Evolutionary conservation across 2,113 vertebrate species (phyloP), one percentile per base, ranked within the genome.

Genomic region (Channa maculata): DNA sequence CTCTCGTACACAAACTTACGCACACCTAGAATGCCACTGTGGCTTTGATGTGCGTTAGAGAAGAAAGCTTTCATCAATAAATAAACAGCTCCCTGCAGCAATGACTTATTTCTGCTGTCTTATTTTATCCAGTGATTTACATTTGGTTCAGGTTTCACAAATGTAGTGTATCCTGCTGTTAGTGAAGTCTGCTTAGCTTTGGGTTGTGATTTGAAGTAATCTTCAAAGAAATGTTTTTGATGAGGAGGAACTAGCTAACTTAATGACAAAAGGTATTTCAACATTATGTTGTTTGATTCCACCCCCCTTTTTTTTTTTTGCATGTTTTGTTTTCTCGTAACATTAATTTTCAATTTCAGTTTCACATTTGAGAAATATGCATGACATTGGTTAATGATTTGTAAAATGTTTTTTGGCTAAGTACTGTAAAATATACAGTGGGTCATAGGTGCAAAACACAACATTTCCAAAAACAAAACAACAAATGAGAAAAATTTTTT

Each of bases 51-150:
- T 55, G 5, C n/a, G 73, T 41, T 14, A 11, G 49, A 77, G 65
- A 69, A 77, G 59, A 74, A 69, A 61, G 53, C 54, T 57, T 65
- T 61, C 54, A 77, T 85, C 68, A 80, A 85, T 80, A 85, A 85
- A 70, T 73, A 55, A 80, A 73, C 11, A 61, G 59, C 53, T 48
- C 24, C 65, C 69, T 24, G 55, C 69, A 52, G 73, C 51, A 49
- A n/a, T 10, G 39, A 75, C 53, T 12, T 67, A 66, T 72, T 43
- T 4, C 49, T 38, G 54, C 48, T n/a, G 49, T 76, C 59, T 71
- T 76, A 70, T 69, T 65, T 66, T 57, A 63, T 49, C 49, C 12
- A 5, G 41, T 7, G 44, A 54, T 58, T 59, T 51, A 38, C 44
- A 62, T 50, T 37, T 33, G 8, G 11, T 10, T 13, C 6, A 45